Evolutionary conservation across 2,888 invertebrate genomes (phyloP).

Genomic region (Scrobipalpa costella): DNA sequence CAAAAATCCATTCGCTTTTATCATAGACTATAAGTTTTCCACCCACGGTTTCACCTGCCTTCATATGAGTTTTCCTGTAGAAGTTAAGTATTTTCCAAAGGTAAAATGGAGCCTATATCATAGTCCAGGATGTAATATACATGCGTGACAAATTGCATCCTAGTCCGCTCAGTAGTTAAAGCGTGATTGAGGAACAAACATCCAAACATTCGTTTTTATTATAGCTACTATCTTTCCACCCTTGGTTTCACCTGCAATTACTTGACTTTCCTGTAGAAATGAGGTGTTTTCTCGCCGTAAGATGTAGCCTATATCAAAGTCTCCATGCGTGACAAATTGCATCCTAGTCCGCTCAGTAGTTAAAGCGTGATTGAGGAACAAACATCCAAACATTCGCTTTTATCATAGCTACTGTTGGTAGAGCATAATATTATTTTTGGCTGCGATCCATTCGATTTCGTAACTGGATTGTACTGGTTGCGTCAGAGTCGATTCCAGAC

Average conservation of each 20-base stretch:
- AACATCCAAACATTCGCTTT: too few species aligned
- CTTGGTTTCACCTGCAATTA: too few species aligned
- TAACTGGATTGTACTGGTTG: constrained; percentile 7
- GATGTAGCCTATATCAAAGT: too few species aligned
- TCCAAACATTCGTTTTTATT: neutral
- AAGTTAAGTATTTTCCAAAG: too few species aligned
- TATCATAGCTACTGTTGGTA: too few species aligned
- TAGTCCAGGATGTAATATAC: too few species aligned
- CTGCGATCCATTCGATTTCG: constrained; percentile 8
- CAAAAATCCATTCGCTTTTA: constrained; percentile 6
- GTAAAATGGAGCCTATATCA: too few species aligned
- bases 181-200: neutral
- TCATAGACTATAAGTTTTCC: neutral
- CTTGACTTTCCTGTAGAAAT: too few species aligned
- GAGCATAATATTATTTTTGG: constrained; percentile 21
- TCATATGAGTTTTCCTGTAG: too few species aligned
- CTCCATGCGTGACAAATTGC: too few species aligned
- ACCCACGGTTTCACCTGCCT: too few species aligned
- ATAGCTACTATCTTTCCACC: neutral
- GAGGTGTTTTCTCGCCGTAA: too few species aligned
- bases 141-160: neutral
- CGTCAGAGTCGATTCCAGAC: constrained; percentile 12
- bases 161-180: neutral
- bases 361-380: neutral
- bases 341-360: neutral